Percentiles rank a stretch among this genome's conserved stretches.
Evolutionary conservation across 2,888 invertebrate genomes (phyloP).

Genomic region (Electrophaes corylata): DNA sequence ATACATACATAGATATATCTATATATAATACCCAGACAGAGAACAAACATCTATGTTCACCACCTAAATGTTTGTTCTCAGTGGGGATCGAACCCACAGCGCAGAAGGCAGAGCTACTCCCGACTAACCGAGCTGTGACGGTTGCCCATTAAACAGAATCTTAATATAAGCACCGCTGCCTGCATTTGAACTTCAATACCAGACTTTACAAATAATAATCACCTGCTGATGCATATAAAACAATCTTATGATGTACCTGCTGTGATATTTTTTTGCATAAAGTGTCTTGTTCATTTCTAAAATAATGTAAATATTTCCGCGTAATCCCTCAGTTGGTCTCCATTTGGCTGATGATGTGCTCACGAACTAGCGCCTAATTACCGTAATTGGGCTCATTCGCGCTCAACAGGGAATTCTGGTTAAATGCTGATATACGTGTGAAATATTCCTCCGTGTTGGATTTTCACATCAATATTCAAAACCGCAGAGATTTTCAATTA

Average conservation of each 20-base stretch:
- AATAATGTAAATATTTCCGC: conserved; percentile 2
- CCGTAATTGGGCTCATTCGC: conserved; percentile 30
- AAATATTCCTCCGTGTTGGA: conserved; percentile 18
- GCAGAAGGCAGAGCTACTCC: too few relatives aligned
- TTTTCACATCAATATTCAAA: conserved; percentile 21
- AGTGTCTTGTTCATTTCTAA: background rate
- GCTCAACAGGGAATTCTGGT: conserved; percentile 17
- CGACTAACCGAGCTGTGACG: too few relatives aligned
- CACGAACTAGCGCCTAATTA: conserved; percentile 34
- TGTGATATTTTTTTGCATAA: background rate
- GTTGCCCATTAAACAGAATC: too few relatives aligned
- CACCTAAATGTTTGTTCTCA: too few relatives aligned
- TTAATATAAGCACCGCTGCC: background rate
- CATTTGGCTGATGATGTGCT: conserved; percentile 33
- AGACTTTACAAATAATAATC: background rate
- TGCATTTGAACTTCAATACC: background rate
- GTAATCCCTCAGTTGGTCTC: conserved; percentile 15
- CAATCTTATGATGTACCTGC: background rate
- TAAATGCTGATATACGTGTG: conserved; percentile 23
- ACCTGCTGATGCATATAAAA: background rate
- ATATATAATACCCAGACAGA: too few relatives aligned
- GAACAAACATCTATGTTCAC: too few relatives aligned
- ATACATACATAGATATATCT: too few relatives aligned
- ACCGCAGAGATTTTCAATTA: conserved; percentile 3
- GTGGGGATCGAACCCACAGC: too few relatives aligned